Evolutionary conservation across 2,797 vertebrate species (phyloP).

Genomic region (Podarcis siculus): DNA sequence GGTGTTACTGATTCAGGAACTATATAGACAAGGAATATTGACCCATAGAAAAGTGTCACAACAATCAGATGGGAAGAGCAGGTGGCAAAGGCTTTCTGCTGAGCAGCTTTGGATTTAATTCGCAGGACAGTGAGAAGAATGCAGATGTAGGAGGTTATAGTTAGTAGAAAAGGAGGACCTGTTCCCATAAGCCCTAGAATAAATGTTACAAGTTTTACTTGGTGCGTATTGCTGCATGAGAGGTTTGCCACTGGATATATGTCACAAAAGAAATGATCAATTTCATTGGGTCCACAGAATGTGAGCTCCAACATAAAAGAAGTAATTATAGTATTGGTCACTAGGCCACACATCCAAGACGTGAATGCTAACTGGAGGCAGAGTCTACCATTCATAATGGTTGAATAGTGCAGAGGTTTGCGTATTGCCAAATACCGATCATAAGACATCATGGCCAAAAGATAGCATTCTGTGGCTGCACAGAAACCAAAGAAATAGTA

Average conservation of each 20-base stretch:
- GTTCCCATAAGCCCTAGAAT: conserved; percentile 18
- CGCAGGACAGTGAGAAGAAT: conserved; percentile 51
- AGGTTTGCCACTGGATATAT: conserved; percentile 34
- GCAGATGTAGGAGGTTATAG: conserved; percentile 46
- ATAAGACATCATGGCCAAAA: conserved; percentile 35
- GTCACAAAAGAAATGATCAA: conserved; percentile 52
- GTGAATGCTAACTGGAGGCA: background rate
- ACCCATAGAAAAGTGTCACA: conserved; percentile 27
- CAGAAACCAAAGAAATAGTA: conserved; percentile 27
- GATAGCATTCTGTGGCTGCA: conserved; percentile 18
- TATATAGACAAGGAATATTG: conserved; percentile 47
- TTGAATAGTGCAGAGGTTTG: conserved; percentile 19
- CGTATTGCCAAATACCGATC: conserved; percentile 34
- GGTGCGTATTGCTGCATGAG: conserved; percentile 30
- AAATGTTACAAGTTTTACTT: conserved; percentile 25
- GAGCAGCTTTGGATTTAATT: conserved; percentile 36
- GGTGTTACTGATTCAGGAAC: conserved; percentile 45
- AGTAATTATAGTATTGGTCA: conserved; percentile 24
- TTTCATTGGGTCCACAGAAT: conserved; percentile 36
- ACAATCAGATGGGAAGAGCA: conserved; percentile 57
- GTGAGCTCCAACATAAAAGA: background rate
- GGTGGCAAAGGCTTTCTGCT: conserved; percentile 52
- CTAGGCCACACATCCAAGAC: conserved; percentile 17
- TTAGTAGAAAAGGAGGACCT: conserved; percentile 2
- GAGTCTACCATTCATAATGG: conserved; percentile 17